Evolutionary conservation across 2,888 invertebrate species (phyloP).

Genomic region (Hydriomena furcata): DNA sequence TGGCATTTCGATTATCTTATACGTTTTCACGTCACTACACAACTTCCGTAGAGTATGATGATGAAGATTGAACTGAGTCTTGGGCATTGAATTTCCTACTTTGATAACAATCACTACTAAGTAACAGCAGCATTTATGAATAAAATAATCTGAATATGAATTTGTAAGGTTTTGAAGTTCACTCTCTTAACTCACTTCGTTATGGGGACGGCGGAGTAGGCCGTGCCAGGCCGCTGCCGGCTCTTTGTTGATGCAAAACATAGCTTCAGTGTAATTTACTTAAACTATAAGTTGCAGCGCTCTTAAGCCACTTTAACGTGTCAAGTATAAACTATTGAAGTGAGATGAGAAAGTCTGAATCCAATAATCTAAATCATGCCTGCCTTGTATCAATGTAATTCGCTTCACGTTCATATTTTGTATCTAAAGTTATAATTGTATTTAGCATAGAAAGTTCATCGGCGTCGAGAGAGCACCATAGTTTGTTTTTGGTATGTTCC

Average conservation of each 20-base stretch:
- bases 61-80: conserved; percentile 30
- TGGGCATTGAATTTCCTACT: conserved; percentile 30
- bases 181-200: conserved; percentile 61
- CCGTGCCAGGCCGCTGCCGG: conserved; percentile 25
- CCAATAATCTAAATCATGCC: conserved; percentile 59
- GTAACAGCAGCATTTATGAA: conserved; percentile 33
- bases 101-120: conserved; percentile 31
- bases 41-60: conserved; percentile 32
- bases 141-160: conserved; percentile 40
- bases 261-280: conserved; percentile 22
- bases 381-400: conserved; percentile 75
- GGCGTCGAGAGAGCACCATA: conserved; percentile 77
- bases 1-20: conserved; percentile 64
- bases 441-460: conserved; percentile 82
- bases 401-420: conserved; percentile 73
- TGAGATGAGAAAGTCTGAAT: conserved; percentile 63
- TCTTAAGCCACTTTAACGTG: conserved; percentile 36
- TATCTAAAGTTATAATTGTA: conserved; percentile 68
- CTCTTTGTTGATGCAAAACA: conserved; percentile 8
- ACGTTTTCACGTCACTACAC: conserved; percentile 52
- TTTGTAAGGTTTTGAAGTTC: conserved; percentile 37
- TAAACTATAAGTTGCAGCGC: conserved; percentile 32
- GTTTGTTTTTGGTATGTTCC: conserved; percentile 77
- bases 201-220: conserved; percentile 31
- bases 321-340: conserved; percentile 47